Conservation (phyloP, 2,888 invertebrate genomes). For the Ophion ventricosus region DNA sequence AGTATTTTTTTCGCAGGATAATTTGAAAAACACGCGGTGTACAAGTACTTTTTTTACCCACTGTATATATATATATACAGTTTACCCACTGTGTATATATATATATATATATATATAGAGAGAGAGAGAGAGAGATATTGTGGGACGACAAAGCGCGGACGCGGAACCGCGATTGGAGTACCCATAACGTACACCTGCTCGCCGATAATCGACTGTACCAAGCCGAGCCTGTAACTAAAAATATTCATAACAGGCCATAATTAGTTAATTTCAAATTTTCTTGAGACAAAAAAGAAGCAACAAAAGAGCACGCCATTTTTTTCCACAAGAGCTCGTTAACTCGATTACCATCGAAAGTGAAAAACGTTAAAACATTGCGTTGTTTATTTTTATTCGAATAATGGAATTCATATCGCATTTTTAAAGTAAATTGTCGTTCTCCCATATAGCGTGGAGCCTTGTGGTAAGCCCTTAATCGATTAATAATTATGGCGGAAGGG, state of each 20-base stretch:
- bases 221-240: conserved; percentile 50
- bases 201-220: conserved; percentile 52
- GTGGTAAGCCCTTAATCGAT: background rate
- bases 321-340: background rate
- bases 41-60: no score
- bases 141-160: conserved; percentile 51
- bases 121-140: conserved; percentile 24
- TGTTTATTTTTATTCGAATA: background rate
- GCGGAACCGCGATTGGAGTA: conserved; percentile 41
- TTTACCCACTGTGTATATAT: no score
- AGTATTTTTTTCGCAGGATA: no score
- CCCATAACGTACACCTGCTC: conserved; percentile 39
- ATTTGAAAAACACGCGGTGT: no score
- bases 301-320: background rate
- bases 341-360: background rate
- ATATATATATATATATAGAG: no score
- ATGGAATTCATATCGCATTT: background rate
- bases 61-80: no score
- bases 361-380: background rate
- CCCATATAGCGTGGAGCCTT: background rate
- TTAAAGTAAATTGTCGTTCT: background rate
- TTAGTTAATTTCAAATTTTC: conserved; percentile 28
- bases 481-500: background rate
- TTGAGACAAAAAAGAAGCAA: background rate
- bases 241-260: conserved; percentile 27